These are phyloP conservation scores for Andrena camellia DNA, from an alignment of 2,888 invertebrate genomes.

Conservation along the genomic window DNA sequence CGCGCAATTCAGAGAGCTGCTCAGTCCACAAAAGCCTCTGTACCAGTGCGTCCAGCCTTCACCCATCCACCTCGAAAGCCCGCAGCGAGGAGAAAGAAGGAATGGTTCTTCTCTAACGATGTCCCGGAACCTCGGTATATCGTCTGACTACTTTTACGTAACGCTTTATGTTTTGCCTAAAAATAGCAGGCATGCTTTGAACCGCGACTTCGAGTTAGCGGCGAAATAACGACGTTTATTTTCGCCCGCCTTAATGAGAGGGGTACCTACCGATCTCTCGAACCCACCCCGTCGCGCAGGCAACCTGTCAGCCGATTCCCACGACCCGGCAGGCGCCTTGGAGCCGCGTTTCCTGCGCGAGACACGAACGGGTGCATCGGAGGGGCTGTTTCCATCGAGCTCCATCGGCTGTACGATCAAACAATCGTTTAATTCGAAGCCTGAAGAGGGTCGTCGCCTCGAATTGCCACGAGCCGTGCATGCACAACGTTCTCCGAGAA, in stretches of 20 bases:
- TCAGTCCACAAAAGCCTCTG: not conserved
- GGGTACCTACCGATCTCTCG: slow-evolving; percentile 52
- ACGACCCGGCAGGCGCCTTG: not conserved
- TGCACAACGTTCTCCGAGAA: slow-evolving; percentile 8
- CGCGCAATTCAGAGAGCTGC: too few relatives aligned
- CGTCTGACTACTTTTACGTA: slow-evolving; percentile 72
- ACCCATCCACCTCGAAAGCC: not conserved
- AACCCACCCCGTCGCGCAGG: slow-evolving; percentile 50
- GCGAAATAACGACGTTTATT: slow-evolving; percentile 76
- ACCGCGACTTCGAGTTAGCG: slow-evolving; percentile 69
- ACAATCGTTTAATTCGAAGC: too few relatives aligned
- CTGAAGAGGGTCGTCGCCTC: too few relatives aligned
- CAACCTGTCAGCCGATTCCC: slow-evolving; percentile 22
- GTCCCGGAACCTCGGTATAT: slow-evolving; percentile 59
- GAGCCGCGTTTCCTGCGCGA: not conserved
- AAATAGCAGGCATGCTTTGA: slow-evolving; percentile 73
- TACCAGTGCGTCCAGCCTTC: too few relatives aligned
- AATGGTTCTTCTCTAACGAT: slow-evolving; percentile 54
- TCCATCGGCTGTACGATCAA: too few relatives aligned
- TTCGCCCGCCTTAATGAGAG: slow-evolving; percentile 72
- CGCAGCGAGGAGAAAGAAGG: slow-evolving; percentile 5
- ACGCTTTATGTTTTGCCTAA: slow-evolving; percentile 73
- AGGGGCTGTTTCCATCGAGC: not conserved
- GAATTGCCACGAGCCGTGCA: too few relatives aligned
- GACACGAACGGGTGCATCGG: not conserved